Evolutionary conservation across 2,113 vertebrate genomes (phyloP).

Genomic region (Sinocyclocheilus maitianheensis): DNA sequence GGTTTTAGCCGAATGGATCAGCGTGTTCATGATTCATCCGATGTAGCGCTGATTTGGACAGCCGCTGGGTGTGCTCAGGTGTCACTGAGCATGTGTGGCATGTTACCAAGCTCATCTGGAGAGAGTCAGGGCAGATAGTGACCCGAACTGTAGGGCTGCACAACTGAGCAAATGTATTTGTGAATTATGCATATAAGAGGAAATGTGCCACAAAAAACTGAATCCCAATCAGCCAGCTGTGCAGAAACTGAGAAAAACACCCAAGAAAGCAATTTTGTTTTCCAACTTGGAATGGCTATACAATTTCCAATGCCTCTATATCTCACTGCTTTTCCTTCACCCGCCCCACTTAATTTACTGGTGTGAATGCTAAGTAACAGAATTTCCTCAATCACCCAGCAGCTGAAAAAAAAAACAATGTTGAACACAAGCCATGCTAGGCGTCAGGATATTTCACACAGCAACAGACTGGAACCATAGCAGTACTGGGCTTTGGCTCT

Average conservation of each 20-base stretch:
- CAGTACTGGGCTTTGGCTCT: background rate
- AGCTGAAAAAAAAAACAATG: conserved; percentile 28
- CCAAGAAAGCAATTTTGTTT: conserved; percentile 29
- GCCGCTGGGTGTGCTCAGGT: conserved; percentile 13
- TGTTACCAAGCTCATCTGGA: conserved; percentile 47
- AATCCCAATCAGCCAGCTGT: conserved; percentile 39
- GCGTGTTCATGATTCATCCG: conserved; percentile 38
- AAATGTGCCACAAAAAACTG: conserved; percentile 31
- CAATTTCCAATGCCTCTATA: background rate
- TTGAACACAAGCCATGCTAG: conserved; percentile 11
- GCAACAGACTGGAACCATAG: background rate
- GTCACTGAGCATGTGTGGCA: conserved; percentile 25
- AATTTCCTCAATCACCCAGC: conserved; percentile 23
- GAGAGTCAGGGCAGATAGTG: conserved; percentile 42
- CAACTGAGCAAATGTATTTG: conserved; percentile 32
- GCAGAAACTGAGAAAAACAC: background rate
- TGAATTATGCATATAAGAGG: conserved; percentile 34
- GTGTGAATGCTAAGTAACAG: conserved; percentile 7
- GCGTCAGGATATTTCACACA: conserved; percentile 5
- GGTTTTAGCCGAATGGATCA: conserved; percentile 39
- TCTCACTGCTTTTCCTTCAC: background rate
- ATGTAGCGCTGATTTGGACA: conserved; percentile 34
- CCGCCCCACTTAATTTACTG: background rate
- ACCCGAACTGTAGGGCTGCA: conserved; percentile 18
- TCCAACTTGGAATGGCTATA: conserved; percentile 28